These are phyloP conservation scores for Agrypnus murinus DNA, from an alignment of 2,888 invertebrate species.

Conservation along the genomic window DNA sequence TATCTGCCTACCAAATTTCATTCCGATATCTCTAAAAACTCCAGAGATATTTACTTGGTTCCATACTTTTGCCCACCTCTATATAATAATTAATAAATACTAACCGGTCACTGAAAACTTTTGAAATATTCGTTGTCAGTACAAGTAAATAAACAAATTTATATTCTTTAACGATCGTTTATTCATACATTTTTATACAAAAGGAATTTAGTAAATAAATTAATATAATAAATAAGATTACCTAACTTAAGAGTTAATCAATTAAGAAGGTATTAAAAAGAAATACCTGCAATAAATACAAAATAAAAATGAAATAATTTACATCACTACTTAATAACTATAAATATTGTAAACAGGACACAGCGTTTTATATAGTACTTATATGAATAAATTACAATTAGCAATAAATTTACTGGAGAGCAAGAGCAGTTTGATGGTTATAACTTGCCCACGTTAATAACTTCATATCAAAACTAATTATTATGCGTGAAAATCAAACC, in stretches of 20 bases:
- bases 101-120: too few relatives aligned
- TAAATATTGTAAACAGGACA: conserved; percentile 35
- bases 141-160: too few relatives aligned
- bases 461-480: conserved; percentile 21
- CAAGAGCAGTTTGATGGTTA: conserved; percentile 1
- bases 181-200: conserved; percentile 31
- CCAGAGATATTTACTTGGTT: too few relatives aligned
- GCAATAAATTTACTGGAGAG: conserved; percentile 11
- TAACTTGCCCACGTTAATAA: conserved; percentile 15
- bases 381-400: conserved; percentile 28
- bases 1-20: too few relatives aligned
- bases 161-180: conserved; percentile 18
- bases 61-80: too few relatives aligned
- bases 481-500: conserved; percentile 27
- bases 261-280: conserved; percentile 3
- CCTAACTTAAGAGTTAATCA: conserved; percentile 5
- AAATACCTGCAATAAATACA: conserved; percentile 45
- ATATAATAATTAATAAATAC: too few relatives aligned
- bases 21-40: too few relatives aligned
- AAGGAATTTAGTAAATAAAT: conserved; percentile 26
- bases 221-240: conserved; percentile 28
- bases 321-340: conserved; percentile 38
- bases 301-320: conserved; percentile 38
- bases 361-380: conserved; percentile 22
- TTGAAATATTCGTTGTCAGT: too few relatives aligned